phyloP scores from a whole-genome alignment of 2,888 invertebrate genomes.

The Cordilura impudica region DNA sequence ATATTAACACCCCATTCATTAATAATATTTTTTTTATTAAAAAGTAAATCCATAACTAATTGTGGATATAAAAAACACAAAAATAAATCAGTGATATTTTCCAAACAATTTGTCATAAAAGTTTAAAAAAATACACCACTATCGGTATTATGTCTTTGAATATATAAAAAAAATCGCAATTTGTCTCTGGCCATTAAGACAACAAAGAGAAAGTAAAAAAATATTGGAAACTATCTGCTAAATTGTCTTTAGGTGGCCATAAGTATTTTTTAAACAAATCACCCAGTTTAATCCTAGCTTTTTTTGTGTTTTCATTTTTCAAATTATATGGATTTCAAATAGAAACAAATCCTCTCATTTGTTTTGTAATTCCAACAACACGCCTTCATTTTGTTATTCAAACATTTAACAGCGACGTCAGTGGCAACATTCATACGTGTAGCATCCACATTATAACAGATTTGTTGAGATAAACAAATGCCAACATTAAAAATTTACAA shows the following conservation, averaged over 20 bases:
- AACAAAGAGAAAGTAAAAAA: conserved; percentile 50
- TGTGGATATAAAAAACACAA: conserved; percentile 24
- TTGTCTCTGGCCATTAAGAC: conserved; percentile 2
- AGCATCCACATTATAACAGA: background rate
- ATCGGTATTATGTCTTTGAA: background rate
- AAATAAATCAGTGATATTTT: conserved; percentile 20
- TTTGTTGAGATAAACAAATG: conserved; percentile 48
- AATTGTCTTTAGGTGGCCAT: conserved; percentile 27
- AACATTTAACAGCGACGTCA: background rate
- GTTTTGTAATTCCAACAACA: conserved; percentile 22
- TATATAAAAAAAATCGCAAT: background rate
- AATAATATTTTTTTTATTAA: conserved; percentile 1
- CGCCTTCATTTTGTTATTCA: conserved; percentile 3
- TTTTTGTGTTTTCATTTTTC: conserved; percentile 13
- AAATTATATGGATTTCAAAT: conserved; percentile 49
- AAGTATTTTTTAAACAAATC: conserved; percentile 40
- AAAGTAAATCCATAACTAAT: conserved; percentile 29
- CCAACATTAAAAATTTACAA: conserved; percentile 39
- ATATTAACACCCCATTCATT: conserved; percentile 8
- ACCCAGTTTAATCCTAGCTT: conserved; percentile 39
- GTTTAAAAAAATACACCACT: conserved; percentile 4
- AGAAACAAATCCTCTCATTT: conserved; percentile 45
- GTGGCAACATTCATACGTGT: conserved; percentile 6
- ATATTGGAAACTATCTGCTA: background rate
- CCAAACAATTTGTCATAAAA: conserved; percentile 27